Percentiles rank a stretch among this genome's conserved stretches.
These are phyloP conservation scores for Tamias sibiricus DNA, from an alignment of 2,113 vertebrate genomes.

Conservation along the genomic window DNA sequence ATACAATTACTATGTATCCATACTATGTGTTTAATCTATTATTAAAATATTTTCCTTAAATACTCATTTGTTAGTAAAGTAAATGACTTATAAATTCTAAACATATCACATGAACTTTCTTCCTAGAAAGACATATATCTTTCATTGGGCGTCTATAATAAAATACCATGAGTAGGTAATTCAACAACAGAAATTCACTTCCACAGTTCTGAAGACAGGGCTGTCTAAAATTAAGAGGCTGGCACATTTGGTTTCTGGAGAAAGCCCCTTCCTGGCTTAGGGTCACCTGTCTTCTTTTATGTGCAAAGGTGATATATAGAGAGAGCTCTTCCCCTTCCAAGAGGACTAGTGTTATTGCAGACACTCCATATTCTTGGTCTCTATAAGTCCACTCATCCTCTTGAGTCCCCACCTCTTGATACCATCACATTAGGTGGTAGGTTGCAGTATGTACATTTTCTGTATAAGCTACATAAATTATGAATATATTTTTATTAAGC, in stretches of 20 bases:
- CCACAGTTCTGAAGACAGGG: not conserved
- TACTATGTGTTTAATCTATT: too few relatives aligned
- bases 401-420: not conserved
- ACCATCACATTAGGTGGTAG: too few relatives aligned
- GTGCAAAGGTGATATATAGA: not conserved
- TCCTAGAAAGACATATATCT: not conserved
- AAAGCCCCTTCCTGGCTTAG: not conserved
- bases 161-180: not conserved
- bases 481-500: not conserved
- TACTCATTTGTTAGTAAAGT: not conserved
- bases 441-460: not conserved
- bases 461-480: not conserved
- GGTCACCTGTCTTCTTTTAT: not conserved
- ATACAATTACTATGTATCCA: not conserved
- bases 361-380: rapidly evolving
- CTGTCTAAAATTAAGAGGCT: not conserved
- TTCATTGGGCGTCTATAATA: not conserved
- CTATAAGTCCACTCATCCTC: not conserved
- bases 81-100: not conserved
- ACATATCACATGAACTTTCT: not conserved
- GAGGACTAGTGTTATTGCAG: not conserved
- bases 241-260: not conserved
- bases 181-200: not conserved
- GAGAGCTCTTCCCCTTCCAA: not conserved
- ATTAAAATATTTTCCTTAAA: not conserved